Base-by-base conservation (phyloP, 2,888 invertebrate species). In the Epinotia demarniana region DNA sequence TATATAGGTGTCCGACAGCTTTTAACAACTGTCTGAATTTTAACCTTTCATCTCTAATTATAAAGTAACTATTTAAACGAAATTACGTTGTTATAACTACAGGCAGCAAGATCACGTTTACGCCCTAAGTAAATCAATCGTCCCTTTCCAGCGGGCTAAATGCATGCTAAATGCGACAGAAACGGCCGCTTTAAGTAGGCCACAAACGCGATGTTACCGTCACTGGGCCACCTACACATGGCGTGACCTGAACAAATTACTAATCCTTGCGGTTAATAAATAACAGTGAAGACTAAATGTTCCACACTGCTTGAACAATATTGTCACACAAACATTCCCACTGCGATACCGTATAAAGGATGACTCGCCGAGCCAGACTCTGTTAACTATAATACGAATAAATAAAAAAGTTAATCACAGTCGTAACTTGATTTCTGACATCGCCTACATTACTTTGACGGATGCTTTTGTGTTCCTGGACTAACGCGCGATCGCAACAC, bases 281-380 rank as follows among this genome's bases (percentile, higher is more conserved):
- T 64, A 43, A 46, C 46, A 61, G 61, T 70, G 60, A 81, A 84
- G 79, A 79, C 66, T 75, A 77, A 39, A 69, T 63, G 58, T 84
- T 86, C 86, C 86, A 87, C 84, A 85, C 79, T 84, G 85, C 83
- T 83, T 82, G 81, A 79, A 83, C 64, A 62, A 72, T 19, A 13
- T 19, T 57, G 18, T 43, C 67, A 46, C 33, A 57, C 39, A 68
- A 68, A 43, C 68, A 46, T 84, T 78, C 89, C 88, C 90, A 91
- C 89, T 89, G 90, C 89, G 90, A 87, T 80, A 82, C 81, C 63
- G 75, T 27, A 68, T 16, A 49, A 49, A 49, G 49, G 49, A 53
- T 53, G 53, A 53, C 53, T 53, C 53, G n/a, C 53, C n/a, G n/a
- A n/a, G 13, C 53, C 53, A n/a, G 53, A 53, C 53, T n/a, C 49